Percentiles rank a stretch among this genome's conserved stretches.
phyloP scores from a whole-genome alignment of 2,797 vertebrate species.

The Orestias chungarensis region DNA sequence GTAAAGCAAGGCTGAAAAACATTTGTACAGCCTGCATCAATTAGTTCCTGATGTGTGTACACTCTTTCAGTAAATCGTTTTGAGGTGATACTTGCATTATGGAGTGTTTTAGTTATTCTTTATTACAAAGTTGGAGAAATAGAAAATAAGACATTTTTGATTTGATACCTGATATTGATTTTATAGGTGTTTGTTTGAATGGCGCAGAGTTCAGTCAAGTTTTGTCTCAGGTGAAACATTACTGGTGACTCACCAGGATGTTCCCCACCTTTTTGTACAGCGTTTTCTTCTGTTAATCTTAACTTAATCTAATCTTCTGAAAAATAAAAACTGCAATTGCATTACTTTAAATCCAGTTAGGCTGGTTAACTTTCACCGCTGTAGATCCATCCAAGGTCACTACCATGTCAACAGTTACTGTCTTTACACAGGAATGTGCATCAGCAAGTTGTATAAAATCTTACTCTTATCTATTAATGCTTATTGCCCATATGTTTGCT shows the following conservation, averaged over 20 bases:
- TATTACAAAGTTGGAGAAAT: neutral
- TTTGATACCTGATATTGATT: neutral
- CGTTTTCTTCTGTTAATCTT: neutral
- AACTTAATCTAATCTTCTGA: neutral
- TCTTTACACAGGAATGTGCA: conserved; percentile 21
- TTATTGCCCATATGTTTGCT: conserved; percentile 66
- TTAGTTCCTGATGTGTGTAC: neutral
- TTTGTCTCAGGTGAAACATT: neutral
- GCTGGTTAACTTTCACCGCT: neutral
- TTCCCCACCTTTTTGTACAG: neutral
- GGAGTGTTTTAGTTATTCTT: neutral
- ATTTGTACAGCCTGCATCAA: neutral
- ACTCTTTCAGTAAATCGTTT: neutral
- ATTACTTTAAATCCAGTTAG: neutral
- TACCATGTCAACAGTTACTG: conserved; percentile 7
- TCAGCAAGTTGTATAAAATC: conserved; percentile 25
- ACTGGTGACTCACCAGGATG: neutral
- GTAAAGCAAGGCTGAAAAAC: neutral
- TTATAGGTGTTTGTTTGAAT: neutral
- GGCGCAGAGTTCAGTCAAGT: neutral
- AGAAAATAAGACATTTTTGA: neutral
- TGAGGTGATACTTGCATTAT: neutral
- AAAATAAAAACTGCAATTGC: neutral
- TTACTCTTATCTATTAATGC: conserved; percentile 58
- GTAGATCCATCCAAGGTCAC: conserved; percentile 9